Conservation (phyloP, 37 sponge, comb jelly and placozoan species). For the Spongilla lacustris region DNA sequence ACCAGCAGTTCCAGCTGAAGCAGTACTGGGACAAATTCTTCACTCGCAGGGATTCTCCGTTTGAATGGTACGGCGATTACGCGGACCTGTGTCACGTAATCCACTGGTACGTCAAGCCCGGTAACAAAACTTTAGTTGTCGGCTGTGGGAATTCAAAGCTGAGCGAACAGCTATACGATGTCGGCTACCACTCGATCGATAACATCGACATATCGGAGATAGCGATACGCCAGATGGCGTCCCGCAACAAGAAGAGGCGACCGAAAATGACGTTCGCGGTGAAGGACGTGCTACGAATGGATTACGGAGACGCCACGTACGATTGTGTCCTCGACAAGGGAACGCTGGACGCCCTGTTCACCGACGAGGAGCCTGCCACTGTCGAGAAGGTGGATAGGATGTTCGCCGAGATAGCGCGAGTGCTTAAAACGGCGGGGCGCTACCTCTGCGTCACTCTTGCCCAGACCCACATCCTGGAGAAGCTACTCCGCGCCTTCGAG, state of each 20-base stretch:
- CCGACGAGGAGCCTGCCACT: constrained; percentile 52
- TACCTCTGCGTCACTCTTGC: constrained; percentile 82
- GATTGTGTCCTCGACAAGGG: constrained; percentile 90
- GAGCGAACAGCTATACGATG: constrained; percentile 88
- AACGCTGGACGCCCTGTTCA: constrained; percentile 87
- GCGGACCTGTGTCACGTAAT: constrained; percentile 81
- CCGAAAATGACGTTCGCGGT: constrained; percentile 64
- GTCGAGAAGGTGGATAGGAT: constrained; percentile 49
- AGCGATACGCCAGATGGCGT: constrained; percentile 77
- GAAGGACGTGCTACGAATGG: constrained; percentile 80
- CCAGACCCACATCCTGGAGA: constrained; percentile 72
- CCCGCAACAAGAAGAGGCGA: constrained; percentile 68
- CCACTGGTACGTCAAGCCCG: constrained; percentile 76
- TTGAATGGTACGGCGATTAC: constrained; percentile 93
- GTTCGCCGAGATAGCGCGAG: constrained; percentile 77
- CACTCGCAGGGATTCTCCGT: constrained; percentile 55
- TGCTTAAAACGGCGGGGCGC: constrained; percentile 77
- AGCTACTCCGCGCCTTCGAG: constrained; percentile 39
- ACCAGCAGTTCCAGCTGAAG: constrained; percentile 70
- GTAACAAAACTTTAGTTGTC: constrained; percentile 54
- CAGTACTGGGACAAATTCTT: constrained; percentile 91
- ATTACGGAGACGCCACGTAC: constrained; percentile 45
- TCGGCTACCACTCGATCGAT: constrained; percentile 61
- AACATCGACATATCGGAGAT: constrained; percentile 89
- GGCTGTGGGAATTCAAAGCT: constrained; percentile 93